Base-by-base conservation (phyloP, 1,140 invertebrate species). In the Drosophila burlai region DNA sequence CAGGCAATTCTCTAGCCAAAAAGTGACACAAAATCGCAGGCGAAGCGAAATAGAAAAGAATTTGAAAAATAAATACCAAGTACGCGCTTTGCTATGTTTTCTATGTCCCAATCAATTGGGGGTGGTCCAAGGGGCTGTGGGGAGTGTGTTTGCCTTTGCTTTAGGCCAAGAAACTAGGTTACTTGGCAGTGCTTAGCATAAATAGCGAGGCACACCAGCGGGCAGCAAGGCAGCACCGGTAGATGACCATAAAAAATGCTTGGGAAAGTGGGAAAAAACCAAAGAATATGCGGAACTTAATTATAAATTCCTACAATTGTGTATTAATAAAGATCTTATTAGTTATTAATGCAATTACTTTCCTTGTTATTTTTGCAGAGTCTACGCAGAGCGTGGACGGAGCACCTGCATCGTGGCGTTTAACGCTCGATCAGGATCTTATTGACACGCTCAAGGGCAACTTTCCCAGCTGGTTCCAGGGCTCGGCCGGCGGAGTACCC, bases 391-490 rank as follows among this genome's bases (percentile, higher is more conserved):
- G 95, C 94, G 96, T 96, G 93, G 95, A 95, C 93, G 95, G 95
- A 93, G 95, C 95, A 92, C 96, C 95, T 94, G 95, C 95, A 81
- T 97, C 97, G 94, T 98, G 97, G 97, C 96, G 96, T 94, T 96
- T 98, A 87, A 97, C 97, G 93, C 95, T 98, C 93, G 97, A 98
- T 94, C 95, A 96, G 94, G 97, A 98, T 94, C 95, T 98, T 83
- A 95, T 98, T 85, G 96, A 98, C 93, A 98, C 97, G 76, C 96
- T 98, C 86, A 96, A 97, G 89, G 96, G 96, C 72, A 97, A 97
- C 92, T 98, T 97, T 94, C 97, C 97, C 66, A 97, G 97, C 95
- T 98, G 97, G 97, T 98, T 98, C 94, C 97, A 96, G 94, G 58
- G 71, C 60, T 58, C 76, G 52, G 58, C 82, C 15, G 72, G 65